phyloP scores from a whole-genome alignment of 2,888 invertebrate species.

The Microctonus aethiopoides region DNA sequence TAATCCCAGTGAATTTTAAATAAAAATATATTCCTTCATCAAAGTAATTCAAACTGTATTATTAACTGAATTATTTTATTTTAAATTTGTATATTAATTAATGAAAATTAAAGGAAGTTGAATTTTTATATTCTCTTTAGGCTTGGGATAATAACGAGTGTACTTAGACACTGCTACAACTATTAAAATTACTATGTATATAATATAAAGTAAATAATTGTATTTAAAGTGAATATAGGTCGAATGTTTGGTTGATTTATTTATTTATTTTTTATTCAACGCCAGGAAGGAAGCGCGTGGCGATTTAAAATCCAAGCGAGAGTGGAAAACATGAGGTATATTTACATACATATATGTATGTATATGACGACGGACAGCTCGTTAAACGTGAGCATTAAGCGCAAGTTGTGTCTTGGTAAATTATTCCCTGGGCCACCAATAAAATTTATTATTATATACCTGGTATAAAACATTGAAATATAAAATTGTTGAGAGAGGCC shows the following conservation, averaged over 20 bases:
- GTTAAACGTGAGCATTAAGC: constrained; percentile 43
- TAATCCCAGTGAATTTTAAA: neutral
- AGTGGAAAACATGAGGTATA: constrained; percentile 41
- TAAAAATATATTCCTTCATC: neutral
- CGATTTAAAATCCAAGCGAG: constrained; percentile 47
- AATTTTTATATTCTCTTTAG: neutral
- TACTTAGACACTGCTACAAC: no score
- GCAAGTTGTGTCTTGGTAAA: constrained; percentile 19
- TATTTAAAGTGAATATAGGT: neutral
- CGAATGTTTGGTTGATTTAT: neutral
- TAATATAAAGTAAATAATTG: no score
- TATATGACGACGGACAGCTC: constrained; percentile 38
- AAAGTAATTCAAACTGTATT: neutral
- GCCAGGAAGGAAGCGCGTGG: constrained; percentile 24
- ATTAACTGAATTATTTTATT: neutral
- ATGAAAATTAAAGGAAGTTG: neutral
- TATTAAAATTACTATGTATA: no score
- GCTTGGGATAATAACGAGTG: neutral
- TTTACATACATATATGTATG: constrained; percentile 33
- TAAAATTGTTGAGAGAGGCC: neutral
- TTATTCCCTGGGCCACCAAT: no score
- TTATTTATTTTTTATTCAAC: neutral
- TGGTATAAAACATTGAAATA: no score
- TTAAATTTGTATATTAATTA: neutral
- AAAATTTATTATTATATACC: no score